Percentiles rank a stretch among this genome's conserved stretches.
Conservation (phyloP, 2,888 invertebrate genomes). For the Tricholauxania praeusta region DNA sequence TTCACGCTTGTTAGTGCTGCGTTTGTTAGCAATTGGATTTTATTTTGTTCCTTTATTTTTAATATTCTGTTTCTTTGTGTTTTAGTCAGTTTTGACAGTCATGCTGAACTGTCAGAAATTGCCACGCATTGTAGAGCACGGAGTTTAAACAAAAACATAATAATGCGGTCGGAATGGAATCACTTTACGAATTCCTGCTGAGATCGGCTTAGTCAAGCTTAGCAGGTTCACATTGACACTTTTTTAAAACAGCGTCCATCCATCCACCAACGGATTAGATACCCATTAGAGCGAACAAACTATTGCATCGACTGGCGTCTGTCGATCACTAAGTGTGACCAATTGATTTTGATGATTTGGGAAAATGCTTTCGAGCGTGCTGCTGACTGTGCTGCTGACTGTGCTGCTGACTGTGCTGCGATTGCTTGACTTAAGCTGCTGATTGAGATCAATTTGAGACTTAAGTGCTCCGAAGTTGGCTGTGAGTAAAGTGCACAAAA, state of each 20-base stretch:
- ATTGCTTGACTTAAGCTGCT: conserved; percentile 14
- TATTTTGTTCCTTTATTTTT: neutral
- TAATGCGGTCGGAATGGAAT: too few relatives aligned
- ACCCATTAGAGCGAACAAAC: conserved; percentile 6
- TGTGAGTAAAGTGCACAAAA: neutral
- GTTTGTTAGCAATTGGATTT: neutral
- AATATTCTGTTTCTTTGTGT: neutral
- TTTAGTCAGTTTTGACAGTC: conserved; percentile 14
- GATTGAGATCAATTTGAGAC: conserved; percentile 19
- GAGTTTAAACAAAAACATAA: neutral
- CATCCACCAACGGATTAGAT: conserved; percentile 14
- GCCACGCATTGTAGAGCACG: conserved; percentile 14
- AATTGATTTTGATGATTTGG: conserved; percentile 17
- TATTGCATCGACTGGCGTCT: neutral
- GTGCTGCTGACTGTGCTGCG: neutral
- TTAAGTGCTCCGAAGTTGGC: conserved; percentile 19
- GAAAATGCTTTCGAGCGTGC: conserved; percentile 11
- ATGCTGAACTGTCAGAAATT: conserved; percentile 12
- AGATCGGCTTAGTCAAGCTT: neutral
- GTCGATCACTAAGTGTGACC: conserved; percentile 1
- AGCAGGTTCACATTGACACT: conserved; percentile 10
- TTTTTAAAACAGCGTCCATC: neutral
- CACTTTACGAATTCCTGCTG: conserved; percentile 3
- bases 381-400: neutral
- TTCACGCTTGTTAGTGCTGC: conserved; percentile 11